Percentiles rank a stretch among this genome's conserved stretches.
Evolutionary conservation across 2,113 vertebrate species (phyloP).

Genomic region (Amia ocellicauda): DNA sequence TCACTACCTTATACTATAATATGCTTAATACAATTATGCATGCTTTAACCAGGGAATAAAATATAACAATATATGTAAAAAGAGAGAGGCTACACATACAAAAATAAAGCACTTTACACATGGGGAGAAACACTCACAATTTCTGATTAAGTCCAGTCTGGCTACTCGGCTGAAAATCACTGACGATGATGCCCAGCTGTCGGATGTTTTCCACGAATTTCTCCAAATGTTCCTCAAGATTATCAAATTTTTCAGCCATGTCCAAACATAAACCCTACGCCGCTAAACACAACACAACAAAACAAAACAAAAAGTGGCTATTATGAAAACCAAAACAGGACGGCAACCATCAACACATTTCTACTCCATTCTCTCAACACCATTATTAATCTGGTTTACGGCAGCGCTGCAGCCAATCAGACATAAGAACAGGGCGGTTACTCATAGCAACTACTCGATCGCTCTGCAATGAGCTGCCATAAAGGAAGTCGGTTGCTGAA

Average conservation of each 20-base stretch:
- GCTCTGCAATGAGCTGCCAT: constrained; percentile 21
- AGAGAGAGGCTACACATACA: neutral
- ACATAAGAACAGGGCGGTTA: constrained; percentile 4
- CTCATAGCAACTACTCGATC: constrained; percentile 31
- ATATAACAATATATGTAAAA: too few species aligned
- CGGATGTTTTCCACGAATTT: constrained; percentile 98
- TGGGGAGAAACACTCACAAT: constrained; percentile 65
- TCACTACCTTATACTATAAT: too few species aligned
- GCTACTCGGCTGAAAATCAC: constrained; percentile 97
- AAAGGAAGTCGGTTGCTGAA: neutral
- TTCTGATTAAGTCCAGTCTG: constrained; percentile 95
- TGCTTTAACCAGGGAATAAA: too few species aligned
- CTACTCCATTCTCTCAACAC: constrained; percentile 13
- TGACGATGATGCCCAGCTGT: constrained; percentile 96
- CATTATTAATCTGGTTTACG: constrained; percentile 43
- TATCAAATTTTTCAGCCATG: constrained; percentile 97
- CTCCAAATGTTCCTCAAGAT: constrained; percentile 92
- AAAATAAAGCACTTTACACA: neutral
- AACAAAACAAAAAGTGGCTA: constrained; percentile 21
- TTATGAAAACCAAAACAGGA: neutral
- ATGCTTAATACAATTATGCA: too few species aligned
- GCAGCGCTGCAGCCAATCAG: constrained; percentile 43
- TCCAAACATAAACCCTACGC: neutral
- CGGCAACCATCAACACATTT: neutral
- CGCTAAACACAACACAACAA: constrained; percentile 21